A percentile compares a stretch with the other conserved stretches of the same genome.
phyloP scores from a whole-genome alignment of 1,140 invertebrate genomes.

The Bombus fervidus region DNA sequence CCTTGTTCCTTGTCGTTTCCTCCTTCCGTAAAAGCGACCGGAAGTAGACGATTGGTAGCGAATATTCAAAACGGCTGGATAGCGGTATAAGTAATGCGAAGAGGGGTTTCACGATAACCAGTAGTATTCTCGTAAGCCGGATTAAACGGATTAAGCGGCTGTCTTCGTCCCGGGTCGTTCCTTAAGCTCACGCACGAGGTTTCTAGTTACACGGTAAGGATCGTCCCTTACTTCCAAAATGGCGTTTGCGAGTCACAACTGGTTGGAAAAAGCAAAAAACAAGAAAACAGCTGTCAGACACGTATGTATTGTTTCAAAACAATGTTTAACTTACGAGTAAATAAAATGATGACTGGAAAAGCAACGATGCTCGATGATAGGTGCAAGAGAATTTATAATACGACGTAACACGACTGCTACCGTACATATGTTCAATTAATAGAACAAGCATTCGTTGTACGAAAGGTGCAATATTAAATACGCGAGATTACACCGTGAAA shows the following conservation, averaged over 20 bases:
- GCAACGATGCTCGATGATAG: not conserved
- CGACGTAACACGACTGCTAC: not conserved
- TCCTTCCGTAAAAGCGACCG: slow-evolving; percentile 24
- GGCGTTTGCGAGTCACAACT: slow-evolving; percentile 33
- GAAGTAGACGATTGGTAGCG: slow-evolving; percentile 56
- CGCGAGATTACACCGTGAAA: slow-evolving; percentile 22
- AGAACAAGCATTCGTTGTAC: slow-evolving; percentile 3
- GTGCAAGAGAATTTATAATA: not conserved
- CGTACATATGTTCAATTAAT: not conserved
- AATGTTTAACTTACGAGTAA: not conserved
- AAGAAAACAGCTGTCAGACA: slow-evolving; percentile 39
- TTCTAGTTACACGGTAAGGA: slow-evolving; percentile 63
- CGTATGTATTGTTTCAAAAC: not conserved
- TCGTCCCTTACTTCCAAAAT: slow-evolving; percentile 48
- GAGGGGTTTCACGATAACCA: slow-evolving; percentile 64
- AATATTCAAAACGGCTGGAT: slow-evolving; percentile 62
- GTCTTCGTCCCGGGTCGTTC: slow-evolving; percentile 65
- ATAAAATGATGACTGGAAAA: not conserved
- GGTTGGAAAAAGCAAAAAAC: slow-evolving; percentile 29
- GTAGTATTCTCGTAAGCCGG: slow-evolving; percentile 69
- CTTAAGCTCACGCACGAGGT: slow-evolving; percentile 63
- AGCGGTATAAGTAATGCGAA: slow-evolving; percentile 66
- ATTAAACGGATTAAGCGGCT: slow-evolving; percentile 68
- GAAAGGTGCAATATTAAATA: slow-evolving; percentile 14
- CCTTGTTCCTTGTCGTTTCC: slow-evolving; percentile 29